These are phyloP conservation scores for Yponomeuta malinellus DNA, from an alignment of 2,888 invertebrate genomes.

Conservation along the genomic window DNA sequence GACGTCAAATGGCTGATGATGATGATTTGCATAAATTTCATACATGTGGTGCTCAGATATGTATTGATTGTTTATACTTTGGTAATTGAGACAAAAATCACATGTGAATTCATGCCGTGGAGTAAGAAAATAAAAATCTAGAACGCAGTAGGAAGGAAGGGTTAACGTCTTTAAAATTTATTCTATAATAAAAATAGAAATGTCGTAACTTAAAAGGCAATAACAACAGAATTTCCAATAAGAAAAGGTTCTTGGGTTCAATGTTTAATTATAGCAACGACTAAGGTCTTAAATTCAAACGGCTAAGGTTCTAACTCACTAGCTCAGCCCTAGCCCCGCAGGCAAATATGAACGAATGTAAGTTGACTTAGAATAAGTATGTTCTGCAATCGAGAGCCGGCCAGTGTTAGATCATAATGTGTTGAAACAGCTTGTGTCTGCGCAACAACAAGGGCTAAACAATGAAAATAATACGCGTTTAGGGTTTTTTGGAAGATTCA, in stretches of 20 bases:
- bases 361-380: conserved; percentile 77
- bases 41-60: too few species aligned
- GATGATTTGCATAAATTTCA: too few species aligned
- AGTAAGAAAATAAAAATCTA: too few species aligned
- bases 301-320: conserved; percentile 39
- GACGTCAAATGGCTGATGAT: too few species aligned
- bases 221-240: neutral
- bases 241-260: neutral
- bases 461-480: conserved; percentile 51
- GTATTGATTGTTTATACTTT: too few species aligned
- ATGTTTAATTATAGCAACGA: neutral
- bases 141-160: too few species aligned
- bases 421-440: conserved; percentile 71
- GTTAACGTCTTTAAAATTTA: too few species aligned
- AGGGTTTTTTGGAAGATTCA: conserved; percentile 34
- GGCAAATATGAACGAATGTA: conserved; percentile 77
- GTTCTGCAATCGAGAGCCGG: conserved; percentile 73
- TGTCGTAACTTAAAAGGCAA: neutral
- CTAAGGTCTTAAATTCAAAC: conserved; percentile 23
- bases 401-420: conserved; percentile 77
- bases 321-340: conserved; percentile 70
- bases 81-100: too few species aligned
- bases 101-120: too few species aligned
- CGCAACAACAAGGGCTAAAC: conserved; percentile 53
- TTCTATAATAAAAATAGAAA: neutral